Percentiles rank a stretch among this genome's conserved stretches.
These are phyloP conservation scores for Pachymerium ferrugineum DNA, from an alignment of 2,888 invertebrate species.

Conservation along the genomic window DNA sequence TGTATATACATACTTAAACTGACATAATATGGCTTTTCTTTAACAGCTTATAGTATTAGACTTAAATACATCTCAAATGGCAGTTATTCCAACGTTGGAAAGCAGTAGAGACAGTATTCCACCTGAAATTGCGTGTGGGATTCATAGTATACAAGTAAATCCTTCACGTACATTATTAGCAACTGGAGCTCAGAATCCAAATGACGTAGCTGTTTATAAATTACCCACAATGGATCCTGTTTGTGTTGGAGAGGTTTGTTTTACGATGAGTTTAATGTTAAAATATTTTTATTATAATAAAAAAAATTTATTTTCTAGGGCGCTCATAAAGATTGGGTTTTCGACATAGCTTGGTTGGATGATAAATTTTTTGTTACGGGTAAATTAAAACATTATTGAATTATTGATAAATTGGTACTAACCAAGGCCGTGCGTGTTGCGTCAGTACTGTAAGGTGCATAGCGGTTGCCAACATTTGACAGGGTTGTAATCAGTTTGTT, in stretches of 20 bases:
- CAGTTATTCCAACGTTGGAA: conserved; percentile 49
- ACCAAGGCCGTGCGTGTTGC: too few species aligned
- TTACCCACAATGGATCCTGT: conserved; percentile 92
- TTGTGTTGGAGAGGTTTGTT: conserved; percentile 72
- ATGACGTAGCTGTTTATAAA: conserved; percentile 83
- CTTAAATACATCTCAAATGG: conserved; percentile 68
- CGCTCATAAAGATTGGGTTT: conserved; percentile 87
- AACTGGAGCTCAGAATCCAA: conserved; percentile 85
- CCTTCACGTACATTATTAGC: conserved; percentile 80
- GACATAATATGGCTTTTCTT: conserved; percentile 29
- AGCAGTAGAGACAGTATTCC: conserved; percentile 42
- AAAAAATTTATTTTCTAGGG: conserved; percentile 45
- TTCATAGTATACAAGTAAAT: conserved; percentile 90
- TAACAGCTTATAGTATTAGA: conserved; percentile 82
- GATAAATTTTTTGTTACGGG: conserved; percentile 89
- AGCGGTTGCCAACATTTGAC: too few species aligned
- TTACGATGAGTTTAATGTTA: not conserved
- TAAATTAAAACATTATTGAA: not conserved
- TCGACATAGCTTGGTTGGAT: conserved; percentile 91
- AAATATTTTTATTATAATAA: not conserved
- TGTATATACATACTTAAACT: not conserved
- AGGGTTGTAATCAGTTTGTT: too few species aligned
- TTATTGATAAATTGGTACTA: too few species aligned
- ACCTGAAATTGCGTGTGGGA: conserved; percentile 66
- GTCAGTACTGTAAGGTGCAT: too few species aligned